Evolutionary conservation across 2,113 vertebrate genomes (phyloP).

Genomic region (Mus musculus): DNA sequence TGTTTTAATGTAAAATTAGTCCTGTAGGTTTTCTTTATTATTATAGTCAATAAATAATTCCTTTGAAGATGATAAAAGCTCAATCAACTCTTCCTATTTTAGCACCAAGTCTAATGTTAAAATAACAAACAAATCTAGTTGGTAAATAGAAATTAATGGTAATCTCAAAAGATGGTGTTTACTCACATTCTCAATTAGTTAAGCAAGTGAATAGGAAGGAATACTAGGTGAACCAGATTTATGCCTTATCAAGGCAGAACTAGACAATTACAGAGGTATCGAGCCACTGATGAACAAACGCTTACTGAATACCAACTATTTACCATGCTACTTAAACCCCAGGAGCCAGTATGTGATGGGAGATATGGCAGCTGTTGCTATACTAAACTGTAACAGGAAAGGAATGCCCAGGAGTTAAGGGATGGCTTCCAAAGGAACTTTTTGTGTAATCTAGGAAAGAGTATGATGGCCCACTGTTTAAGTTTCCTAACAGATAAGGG

Average conservation of each 20-base stretch:
- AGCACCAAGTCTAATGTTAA: not conserved
- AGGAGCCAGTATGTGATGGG: not conserved
- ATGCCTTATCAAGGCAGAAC: constrained; percentile 9
- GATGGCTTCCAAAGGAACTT: constrained; percentile 25
- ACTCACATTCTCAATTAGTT: not conserved
- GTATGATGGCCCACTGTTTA: constrained; percentile 14
- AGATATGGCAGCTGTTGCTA: not conserved
- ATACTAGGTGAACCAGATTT: not conserved
- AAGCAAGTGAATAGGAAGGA: not conserved
- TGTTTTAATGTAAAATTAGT: constrained; percentile 38
- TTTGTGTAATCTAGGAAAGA: not conserved
- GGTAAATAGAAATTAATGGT: constrained; percentile 7
- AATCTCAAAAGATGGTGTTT: not conserved
- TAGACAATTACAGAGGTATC: not conserved
- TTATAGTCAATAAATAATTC: constrained; percentile 15
- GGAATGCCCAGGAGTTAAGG: not conserved
- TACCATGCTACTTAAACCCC: not conserved
- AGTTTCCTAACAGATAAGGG: not conserved
- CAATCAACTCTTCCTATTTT: not conserved
- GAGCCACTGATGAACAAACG: constrained; percentile 1
- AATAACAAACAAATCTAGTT: not conserved
- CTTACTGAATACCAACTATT: not conserved
- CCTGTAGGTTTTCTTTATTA: not conserved
- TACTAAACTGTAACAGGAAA: constrained; percentile 5
- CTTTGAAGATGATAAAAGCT: not conserved